Percentiles rank a stretch among this genome's conserved stretches.
Evolutionary conservation across 2,113 vertebrate species (phyloP).

Genomic region (Engystomops pustulosus): DNA sequence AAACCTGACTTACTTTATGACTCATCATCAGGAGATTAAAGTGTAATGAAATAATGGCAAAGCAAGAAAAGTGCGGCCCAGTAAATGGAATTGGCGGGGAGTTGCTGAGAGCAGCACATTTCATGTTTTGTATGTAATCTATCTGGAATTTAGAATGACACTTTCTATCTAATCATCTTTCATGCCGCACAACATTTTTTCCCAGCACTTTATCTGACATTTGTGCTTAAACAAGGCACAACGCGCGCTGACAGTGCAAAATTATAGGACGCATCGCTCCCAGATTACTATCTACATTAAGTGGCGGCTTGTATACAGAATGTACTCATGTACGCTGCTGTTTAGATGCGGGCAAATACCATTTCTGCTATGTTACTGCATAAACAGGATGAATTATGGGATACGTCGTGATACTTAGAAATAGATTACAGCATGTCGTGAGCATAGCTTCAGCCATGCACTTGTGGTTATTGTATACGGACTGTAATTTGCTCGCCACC

Average conservation of each 20-base stretch:
- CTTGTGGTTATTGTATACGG: neutral
- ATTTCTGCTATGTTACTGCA: slow-evolving; percentile 23
- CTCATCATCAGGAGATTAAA: slow-evolving; percentile 36
- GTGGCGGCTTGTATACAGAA: neutral
- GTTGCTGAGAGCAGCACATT: slow-evolving; percentile 50
- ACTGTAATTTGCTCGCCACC: neutral
- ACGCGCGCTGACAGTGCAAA: slow-evolving; percentile 43
- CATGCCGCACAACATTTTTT: slow-evolving; percentile 40
- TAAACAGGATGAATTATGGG: neutral
- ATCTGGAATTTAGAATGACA: slow-evolving; percentile 43
- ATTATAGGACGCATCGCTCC: slow-evolving; percentile 24
- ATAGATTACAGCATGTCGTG: neutral
- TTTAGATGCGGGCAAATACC: neutral
- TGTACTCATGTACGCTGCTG: neutral
- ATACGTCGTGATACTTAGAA: neutral
- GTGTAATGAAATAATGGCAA: slow-evolving; percentile 46
- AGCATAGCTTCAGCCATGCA: neutral
- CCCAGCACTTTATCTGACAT: slow-evolving; percentile 44
- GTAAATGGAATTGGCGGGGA: neutral
- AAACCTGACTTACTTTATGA: neutral
- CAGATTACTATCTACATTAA: slow-evolving; percentile 33
- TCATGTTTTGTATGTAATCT: slow-evolving; percentile 28
- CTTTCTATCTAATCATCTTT: slow-evolving; percentile 51
- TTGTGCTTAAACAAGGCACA: slow-evolving; percentile 47
- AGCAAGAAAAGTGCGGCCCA: slow-evolving; percentile 33